Evolutionary conservation across 2,888 invertebrate species (phyloP).

Genomic region (Dilophus febrilis): DNA sequence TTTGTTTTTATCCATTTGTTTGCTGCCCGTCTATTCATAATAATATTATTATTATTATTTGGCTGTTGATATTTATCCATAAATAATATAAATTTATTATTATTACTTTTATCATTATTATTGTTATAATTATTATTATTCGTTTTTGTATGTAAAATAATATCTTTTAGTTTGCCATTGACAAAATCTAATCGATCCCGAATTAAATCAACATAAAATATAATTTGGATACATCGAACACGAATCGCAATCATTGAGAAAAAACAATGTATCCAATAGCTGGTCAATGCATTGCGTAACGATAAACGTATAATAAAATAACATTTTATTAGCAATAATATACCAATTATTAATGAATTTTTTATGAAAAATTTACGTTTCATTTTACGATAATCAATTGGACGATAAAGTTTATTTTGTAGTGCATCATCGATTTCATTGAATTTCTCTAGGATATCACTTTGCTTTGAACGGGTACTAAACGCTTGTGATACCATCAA

Average conservation of each 20-base stretch:
- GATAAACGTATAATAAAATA: conserved; percentile 1
- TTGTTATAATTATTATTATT: neutral
- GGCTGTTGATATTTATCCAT: neutral
- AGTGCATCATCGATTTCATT: conserved; percentile 10
- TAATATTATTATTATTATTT: no score
- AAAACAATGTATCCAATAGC: conserved; percentile 6
- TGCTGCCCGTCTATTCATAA: no score
- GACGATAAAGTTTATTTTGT: conserved; percentile 6
- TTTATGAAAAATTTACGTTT: conserved; percentile 1
- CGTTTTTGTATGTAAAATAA: conserved; percentile 7
- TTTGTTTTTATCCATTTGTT: no score
- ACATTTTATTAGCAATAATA: conserved; percentile 4
- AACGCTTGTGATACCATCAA: conserved; percentile 14
- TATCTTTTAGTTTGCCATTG: conserved; percentile 10
- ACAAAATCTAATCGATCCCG: conserved; percentile 9
- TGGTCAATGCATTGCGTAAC: neutral
- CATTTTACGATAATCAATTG: conserved; percentile 2
- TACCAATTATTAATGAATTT: conserved; percentile 1
- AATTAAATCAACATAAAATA: conserved; percentile 10
- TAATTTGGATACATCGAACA: conserved; percentile 18
- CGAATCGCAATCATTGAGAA: conserved; percentile 4
- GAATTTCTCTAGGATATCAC: conserved; percentile 10
- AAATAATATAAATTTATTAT: neutral
- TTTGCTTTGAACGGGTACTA: conserved; percentile 9
- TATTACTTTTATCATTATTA: neutral